Evolutionary conservation across 2,888 invertebrate species (phyloP).

Genomic region (Sialis lutaria): DNA sequence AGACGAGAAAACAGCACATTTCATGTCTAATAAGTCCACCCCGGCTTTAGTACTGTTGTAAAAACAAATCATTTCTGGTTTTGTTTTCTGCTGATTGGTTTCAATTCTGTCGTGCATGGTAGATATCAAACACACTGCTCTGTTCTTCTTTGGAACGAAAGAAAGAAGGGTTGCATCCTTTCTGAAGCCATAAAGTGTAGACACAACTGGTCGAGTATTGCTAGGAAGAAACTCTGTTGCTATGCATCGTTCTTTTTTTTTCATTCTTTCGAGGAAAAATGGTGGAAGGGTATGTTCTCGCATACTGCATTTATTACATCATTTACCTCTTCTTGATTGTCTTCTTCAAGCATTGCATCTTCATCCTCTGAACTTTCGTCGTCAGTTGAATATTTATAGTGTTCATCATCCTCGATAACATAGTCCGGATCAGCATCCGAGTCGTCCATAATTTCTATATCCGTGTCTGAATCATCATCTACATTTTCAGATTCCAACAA

Average conservation of each 20-base stretch:
- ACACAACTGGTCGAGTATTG: neutral
- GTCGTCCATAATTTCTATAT: no score
- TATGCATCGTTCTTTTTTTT: neutral
- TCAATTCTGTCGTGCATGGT: neutral
- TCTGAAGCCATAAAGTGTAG: neutral
- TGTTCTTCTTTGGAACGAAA: neutral
- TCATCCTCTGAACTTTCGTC: no score
- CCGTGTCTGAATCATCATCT: no score
- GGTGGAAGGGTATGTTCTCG: no score
- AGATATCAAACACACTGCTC: neutral
- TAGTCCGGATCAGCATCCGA: no score
- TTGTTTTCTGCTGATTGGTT: neutral
- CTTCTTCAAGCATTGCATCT: no score
- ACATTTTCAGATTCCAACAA: no score
- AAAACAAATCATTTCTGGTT: slow-evolving; percentile 6
- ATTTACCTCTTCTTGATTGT: no score
- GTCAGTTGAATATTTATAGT: no score
- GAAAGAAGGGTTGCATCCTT: neutral
- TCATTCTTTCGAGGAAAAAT: no score
- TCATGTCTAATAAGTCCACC: slow-evolving; percentile 4
- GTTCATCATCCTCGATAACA: no score
- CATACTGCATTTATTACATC: no score
- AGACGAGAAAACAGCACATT: slow-evolving; percentile 6
- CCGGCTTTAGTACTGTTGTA: slow-evolving; percentile 2
- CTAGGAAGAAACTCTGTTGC: neutral